Evolutionary conservation across 2,888 invertebrate genomes (phyloP), one percentile per base, ranked within the genome.

Genomic region (Argyresthia albistria): DNA sequence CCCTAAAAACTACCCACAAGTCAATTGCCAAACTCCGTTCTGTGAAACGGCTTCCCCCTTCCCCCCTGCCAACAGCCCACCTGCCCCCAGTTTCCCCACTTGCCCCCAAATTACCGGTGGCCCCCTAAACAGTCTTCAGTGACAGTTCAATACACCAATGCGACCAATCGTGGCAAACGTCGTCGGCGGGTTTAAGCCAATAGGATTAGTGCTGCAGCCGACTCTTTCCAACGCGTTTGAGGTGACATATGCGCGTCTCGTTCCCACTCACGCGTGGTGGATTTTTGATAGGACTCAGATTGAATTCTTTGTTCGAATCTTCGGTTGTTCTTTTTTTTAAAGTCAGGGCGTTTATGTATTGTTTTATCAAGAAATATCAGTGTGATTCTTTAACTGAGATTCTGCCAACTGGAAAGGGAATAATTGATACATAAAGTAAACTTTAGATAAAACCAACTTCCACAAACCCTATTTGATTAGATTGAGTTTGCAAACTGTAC

Each of bases 81-180:
- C 25, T 35, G 53, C 61, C 65, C 66, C 60, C 63, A 57, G 37
- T 53, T 59, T 53, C 59, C 57, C 63, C 66, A 69, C 66, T 64
- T 63, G 60, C 65, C 63, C 63, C 69, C 74, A 72, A 82, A 82
- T 83, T 81, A 82, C 81, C 70, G 75, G 70, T 80, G 72, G 67
- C 80, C 82, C 78, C 84, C 82, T 76, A 74, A 82, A 15, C 37
- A n/a, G 77, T 80, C 80, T 78, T 80, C 84, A 80, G 82, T 86
- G 87, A 86, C 86, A 86, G 84, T 86, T 84, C 84, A 87, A 84
- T 86, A 86, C 80, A 80, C 80, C 83, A 83, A 73, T 62, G 70
- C 80, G 80, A 86, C 87, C 87, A 87, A 87, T 87, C 83, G 74
- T 69, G 75, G 84, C 86, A 87, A 87, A 87, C 82, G 82, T 87